These are phyloP conservation scores for Hyposoter didymator DNA, from an alignment of 2,888 invertebrate genomes.

Conservation along the genomic window DNA sequence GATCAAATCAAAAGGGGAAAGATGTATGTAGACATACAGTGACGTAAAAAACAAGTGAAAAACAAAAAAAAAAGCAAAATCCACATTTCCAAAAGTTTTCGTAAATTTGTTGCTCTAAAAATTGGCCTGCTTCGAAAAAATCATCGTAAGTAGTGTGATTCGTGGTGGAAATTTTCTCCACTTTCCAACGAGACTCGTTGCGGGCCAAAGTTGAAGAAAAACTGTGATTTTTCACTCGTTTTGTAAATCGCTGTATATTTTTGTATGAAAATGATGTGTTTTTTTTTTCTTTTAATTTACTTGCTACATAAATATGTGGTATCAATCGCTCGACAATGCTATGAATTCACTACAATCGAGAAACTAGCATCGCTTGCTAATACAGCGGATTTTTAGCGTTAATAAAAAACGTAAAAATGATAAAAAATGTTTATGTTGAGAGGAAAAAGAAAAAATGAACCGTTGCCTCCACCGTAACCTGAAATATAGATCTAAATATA, in stretches of 20 bases:
- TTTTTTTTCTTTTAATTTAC: conserved; percentile 28
- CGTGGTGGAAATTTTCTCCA: too few relatives aligned
- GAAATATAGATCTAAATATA: conserved; percentile 16
- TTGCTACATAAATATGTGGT: conserved; percentile 53
- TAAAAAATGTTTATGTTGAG: background rate
- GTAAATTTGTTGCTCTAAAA: background rate
- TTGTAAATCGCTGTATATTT: background rate
- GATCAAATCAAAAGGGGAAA: conserved; percentile 3
- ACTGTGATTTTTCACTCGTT: background rate
- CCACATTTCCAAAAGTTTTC: background rate
- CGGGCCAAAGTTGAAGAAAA: background rate
- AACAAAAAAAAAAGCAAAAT: background rate
- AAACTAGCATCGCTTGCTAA: conserved; percentile 71
- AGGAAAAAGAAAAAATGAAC: conserved; percentile 52
- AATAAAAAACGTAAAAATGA: conserved; percentile 16
- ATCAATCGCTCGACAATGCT: conserved; percentile 69
- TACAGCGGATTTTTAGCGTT: conserved; percentile 68
- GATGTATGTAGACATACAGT: conserved; percentile 7
- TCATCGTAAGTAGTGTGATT: too few relatives aligned
- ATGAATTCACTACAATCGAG: conserved; percentile 67
- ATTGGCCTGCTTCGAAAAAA: background rate
- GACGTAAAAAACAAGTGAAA: background rate
- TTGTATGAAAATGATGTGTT: background rate
- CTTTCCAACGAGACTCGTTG: too few relatives aligned
- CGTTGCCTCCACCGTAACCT: conserved; percentile 68